phyloP scores from a whole-genome alignment of 2,113 vertebrate genomes.

The Tenebrosternarchus preto region DNA sequence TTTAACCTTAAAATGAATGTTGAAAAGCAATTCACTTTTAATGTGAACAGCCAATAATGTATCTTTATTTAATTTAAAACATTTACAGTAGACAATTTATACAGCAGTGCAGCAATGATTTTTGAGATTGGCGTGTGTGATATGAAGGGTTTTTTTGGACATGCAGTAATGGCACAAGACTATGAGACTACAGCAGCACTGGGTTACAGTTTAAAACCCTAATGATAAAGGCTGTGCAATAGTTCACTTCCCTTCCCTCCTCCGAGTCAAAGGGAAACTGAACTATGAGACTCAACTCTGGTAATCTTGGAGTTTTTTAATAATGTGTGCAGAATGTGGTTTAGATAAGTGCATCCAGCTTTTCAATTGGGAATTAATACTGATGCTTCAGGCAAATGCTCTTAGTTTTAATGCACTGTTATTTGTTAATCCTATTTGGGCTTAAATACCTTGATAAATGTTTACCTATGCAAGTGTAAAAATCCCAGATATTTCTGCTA shows the following conservation, averaged over 20 bases:
- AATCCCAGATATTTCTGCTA: too few relatives aligned
- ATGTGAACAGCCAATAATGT: not conserved
- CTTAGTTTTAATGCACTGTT: not conserved
- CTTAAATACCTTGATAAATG: not conserved
- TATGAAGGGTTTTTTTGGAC: not conserved
- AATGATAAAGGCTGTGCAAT: not conserved
- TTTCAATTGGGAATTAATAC: constrained; percentile 25
- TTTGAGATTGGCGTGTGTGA: not conserved
- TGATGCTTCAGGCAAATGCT: not conserved
- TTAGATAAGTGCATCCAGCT: not conserved
- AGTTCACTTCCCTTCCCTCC: constrained; percentile 24
- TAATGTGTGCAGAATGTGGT: not conserved
- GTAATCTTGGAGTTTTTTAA: constrained; percentile 37
- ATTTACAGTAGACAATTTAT: too few relatives aligned
- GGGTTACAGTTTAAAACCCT: not conserved
- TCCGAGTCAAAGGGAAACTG: constrained; percentile 26
- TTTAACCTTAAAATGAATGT: too few relatives aligned
- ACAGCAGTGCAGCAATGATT: too few relatives aligned
- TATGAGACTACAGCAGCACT: not conserved
- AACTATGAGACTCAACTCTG: constrained; percentile 14
- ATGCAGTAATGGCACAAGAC: too few relatives aligned
- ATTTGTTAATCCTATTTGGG: not conserved
- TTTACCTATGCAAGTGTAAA: not conserved
- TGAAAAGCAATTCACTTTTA: not conserved
- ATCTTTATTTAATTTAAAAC: not conserved